These are phyloP conservation scores for Eptatretus burgeri DNA, from an alignment of 2,113 vertebrate genomes.

Conservation along the genomic window DNA sequence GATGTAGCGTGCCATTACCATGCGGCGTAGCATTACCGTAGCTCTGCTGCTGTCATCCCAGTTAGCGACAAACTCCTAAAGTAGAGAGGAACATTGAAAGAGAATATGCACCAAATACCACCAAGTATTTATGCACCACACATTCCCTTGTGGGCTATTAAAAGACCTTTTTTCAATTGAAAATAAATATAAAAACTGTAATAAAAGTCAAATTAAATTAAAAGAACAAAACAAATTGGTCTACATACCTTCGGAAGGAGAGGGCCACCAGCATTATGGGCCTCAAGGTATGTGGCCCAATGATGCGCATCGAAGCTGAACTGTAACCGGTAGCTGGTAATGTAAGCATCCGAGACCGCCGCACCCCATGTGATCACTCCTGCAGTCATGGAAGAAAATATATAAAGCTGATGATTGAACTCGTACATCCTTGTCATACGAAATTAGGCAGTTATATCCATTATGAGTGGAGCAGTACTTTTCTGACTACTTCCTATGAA, in stretches of 20 bases:
- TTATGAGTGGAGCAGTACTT: too few relatives aligned
- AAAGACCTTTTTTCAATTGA: too few relatives aligned
- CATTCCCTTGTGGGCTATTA: too few relatives aligned
- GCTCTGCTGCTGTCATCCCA: too few relatives aligned
- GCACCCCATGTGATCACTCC: constrained; percentile 34
- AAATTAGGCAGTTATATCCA: too few relatives aligned
- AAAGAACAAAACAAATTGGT: not conserved
- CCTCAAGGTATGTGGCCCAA: constrained; percentile 28
- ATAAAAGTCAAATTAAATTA: too few relatives aligned
- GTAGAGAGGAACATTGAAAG: not conserved
- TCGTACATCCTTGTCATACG: too few relatives aligned
- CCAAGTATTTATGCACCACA: not conserved
- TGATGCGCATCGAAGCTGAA: constrained; percentile 25
- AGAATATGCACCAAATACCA: not conserved
- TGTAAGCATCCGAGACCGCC: constrained; percentile 17
- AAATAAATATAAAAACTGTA: too few relatives aligned
- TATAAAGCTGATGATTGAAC: too few relatives aligned
- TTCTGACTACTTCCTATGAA: too few relatives aligned
- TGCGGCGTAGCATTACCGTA: constrained; percentile 16
- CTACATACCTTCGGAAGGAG: constrained; percentile 21
- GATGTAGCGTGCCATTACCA: constrained; percentile 26
- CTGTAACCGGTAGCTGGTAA: constrained; percentile 33
- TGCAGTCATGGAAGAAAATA: constrained; percentile 10
- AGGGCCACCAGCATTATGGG: constrained; percentile 12
- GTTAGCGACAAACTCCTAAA: not conserved